Conservation (phyloP, 2,797 vertebrate species). For the Pyrocephalus nanus region DNA sequence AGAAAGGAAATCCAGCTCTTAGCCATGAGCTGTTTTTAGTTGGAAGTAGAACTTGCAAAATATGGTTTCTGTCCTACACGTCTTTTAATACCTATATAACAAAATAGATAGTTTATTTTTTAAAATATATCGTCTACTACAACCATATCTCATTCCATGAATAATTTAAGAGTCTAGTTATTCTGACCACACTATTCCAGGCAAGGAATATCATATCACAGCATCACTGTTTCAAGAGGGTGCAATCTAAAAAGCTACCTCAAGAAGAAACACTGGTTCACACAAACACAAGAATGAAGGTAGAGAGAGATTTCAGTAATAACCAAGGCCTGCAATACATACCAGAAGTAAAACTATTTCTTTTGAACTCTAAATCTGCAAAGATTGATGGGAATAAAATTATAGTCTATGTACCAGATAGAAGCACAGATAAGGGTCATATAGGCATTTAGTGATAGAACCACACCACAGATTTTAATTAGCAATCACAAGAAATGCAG, state of each 20-base stretch:
- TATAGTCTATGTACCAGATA: background rate
- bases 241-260: background rate
- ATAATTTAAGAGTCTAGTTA: background rate
- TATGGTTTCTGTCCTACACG: accelerated
- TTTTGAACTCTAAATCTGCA: background rate
- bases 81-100: background rate
- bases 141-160: background rate
- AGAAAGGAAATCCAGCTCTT: background rate
- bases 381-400: background rate
- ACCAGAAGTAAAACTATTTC: background rate
- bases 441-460: background rate
- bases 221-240: background rate
- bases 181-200: background rate
- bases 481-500: background rate
- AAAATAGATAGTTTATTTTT: background rate
- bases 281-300: background rate
- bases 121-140: background rate
- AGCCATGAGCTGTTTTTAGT: background rate
- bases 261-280: background rate
- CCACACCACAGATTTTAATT: background rate
- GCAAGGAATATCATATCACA: background rate
- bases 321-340: background rate
- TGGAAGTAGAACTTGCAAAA: background rate
- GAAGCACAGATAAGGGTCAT: background rate
- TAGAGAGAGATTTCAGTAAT: background rate